These are phyloP conservation scores for Australoheros facetus DNA, from an alignment of 2,797 vertebrate species.

Conservation along the genomic window DNA sequence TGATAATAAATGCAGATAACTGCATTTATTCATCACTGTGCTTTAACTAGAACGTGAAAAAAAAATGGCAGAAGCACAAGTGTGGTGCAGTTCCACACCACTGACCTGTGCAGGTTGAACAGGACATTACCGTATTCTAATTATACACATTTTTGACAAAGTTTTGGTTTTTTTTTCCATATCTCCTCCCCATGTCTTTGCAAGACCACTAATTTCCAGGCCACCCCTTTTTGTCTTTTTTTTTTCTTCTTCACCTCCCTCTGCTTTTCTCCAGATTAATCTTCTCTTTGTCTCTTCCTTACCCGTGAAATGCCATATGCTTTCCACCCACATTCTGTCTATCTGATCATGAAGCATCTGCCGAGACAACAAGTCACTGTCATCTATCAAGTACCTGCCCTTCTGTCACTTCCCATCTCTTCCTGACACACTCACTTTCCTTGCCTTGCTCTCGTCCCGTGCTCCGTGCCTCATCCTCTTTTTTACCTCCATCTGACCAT, in stretches of 20 bases:
- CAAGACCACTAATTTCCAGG: not conserved
- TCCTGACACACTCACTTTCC: conserved; percentile 16
- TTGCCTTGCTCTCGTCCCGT: not conserved
- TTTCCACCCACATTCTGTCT: conserved; percentile 41
- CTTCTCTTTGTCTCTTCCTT: conserved; percentile 15
- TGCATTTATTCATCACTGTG: not conserved
- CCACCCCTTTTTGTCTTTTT: not conserved
- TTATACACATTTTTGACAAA: not conserved
- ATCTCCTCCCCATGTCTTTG: not conserved
- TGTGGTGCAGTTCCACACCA: not conserved
- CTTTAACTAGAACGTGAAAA: not conserved
- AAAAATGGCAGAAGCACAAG: not conserved
- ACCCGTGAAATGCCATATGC: conserved; percentile 25
- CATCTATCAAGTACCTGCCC: conserved; percentile 56
- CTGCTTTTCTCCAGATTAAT: conserved; percentile 5
- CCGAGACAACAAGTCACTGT: conserved; percentile 33
- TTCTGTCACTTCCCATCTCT: conserved; percentile 23
- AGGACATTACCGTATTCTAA: not conserved
- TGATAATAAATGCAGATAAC: not conserved
- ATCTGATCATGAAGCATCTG: conserved; percentile 57
- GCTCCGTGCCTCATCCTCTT: conserved; percentile 5
- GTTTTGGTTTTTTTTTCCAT: not conserved
- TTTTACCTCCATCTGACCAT: conserved; percentile 17
- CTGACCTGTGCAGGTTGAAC: not conserved
- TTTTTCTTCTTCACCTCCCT: not conserved